Percentiles rank a stretch among this genome's conserved stretches.
phyloP scores from a whole-genome alignment of 2,797 vertebrate genomes.

The Sebastes hopkinsi region DNA sequence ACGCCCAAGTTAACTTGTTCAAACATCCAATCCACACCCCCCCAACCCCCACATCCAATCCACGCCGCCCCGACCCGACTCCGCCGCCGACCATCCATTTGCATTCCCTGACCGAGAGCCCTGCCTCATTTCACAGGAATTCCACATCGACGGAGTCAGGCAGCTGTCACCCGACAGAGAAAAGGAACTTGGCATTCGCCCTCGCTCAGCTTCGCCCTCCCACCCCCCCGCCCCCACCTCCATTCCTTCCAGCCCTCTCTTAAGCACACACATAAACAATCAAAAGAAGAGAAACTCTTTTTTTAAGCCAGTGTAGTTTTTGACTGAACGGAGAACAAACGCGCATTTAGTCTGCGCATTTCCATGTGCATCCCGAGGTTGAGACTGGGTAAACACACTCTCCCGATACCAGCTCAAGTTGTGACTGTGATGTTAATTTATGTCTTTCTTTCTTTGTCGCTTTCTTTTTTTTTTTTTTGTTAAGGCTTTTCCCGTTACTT shows the following conservation, averaged over 20 bases:
- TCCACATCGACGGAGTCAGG: conserved; percentile 80
- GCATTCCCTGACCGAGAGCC: conserved; percentile 76
- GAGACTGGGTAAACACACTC: conserved; percentile 35
- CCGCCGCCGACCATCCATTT: conserved; percentile 65
- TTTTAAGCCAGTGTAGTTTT: neutral
- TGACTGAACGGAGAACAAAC: conserved; percentile 24
- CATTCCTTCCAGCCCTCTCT: conserved; percentile 35
- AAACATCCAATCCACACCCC: conserved; percentile 69
- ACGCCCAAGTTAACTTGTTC: conserved; percentile 92
- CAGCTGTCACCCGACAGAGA: conserved; percentile 82
- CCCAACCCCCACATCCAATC: conserved; percentile 27
- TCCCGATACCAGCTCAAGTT: conserved; percentile 17
- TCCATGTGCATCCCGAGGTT: conserved; percentile 48
- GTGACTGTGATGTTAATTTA: conserved; percentile 55
- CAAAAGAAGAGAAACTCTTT: conserved; percentile 46
- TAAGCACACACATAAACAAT: conserved; percentile 73
- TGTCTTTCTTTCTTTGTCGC: conserved; percentile 18
- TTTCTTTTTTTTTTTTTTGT: neutral
- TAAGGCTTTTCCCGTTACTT: conserved; percentile 4
- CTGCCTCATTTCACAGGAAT: conserved; percentile 84
- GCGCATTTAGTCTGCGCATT: conserved; percentile 34
- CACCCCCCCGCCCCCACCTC: conserved; percentile 4
- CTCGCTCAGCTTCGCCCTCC: conserved; percentile 51
- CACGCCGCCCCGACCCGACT: conserved; percentile 28
- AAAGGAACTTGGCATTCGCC: conserved; percentile 69